Evolutionary conservation across 2,888 invertebrate genomes (phyloP).

Genomic region (Danaus chrysippus): DNA sequence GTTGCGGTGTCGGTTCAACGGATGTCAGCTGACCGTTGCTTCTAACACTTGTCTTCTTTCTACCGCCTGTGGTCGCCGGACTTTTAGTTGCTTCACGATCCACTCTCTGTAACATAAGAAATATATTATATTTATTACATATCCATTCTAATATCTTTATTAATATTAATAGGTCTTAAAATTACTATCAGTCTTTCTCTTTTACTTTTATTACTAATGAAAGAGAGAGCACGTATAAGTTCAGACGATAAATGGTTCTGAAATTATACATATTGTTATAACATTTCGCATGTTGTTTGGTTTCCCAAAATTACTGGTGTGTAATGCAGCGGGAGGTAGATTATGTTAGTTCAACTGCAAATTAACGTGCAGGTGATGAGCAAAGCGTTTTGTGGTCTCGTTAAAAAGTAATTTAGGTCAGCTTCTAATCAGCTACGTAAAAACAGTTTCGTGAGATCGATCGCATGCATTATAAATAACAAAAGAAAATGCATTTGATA

Average conservation of each 20-base stretch:
- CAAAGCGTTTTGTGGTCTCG: constrained; percentile 45
- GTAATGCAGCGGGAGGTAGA: not conserved
- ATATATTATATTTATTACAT: not conserved
- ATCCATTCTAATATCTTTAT: not conserved
- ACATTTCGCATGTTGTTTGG: too few relatives aligned
- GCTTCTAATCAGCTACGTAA: constrained; percentile 41
- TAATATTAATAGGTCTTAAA: not conserved
- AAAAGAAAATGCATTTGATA: constrained; percentile 46
- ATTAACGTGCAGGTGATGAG: constrained; percentile 30
- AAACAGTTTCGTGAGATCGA: constrained; percentile 19
- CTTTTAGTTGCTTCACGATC: constrained; percentile 70
- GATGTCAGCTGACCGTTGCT: constrained; percentile 68
- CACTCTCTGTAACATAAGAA: constrained; percentile 57
- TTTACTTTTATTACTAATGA: too few relatives aligned
- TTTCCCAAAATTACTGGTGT: too few relatives aligned
- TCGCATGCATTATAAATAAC: constrained; percentile 42
- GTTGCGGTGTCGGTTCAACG: constrained; percentile 55
- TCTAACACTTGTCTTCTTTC: constrained; percentile 63
- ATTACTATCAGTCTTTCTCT: too few relatives aligned
- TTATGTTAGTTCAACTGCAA: constrained; percentile 19
- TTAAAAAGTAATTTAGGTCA: constrained; percentile 60
- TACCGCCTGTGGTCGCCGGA: constrained; percentile 67
- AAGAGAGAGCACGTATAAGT: too few relatives aligned
- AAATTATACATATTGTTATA: too few relatives aligned
- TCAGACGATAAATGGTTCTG: too few relatives aligned